A percentile compares a stretch with the other conserved stretches of the same genome.
Conservation (phyloP, 2,888 invertebrate species). For the Zygaena filipendulae region DNA sequence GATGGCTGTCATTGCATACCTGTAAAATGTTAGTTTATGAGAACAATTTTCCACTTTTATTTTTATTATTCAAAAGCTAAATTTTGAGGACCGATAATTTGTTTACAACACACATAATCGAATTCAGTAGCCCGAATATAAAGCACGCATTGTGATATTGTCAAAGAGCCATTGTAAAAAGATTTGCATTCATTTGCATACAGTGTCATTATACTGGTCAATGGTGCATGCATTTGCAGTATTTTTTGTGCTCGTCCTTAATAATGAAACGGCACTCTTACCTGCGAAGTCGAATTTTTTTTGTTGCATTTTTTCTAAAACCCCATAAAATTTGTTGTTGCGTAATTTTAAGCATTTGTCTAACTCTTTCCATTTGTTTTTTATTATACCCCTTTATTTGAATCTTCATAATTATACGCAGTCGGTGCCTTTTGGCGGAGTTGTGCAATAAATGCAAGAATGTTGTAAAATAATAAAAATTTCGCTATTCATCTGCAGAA, state of each 20-base stretch:
- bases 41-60: too few species aligned
- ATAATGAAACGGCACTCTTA: conserved; percentile 42
- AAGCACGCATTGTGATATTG: conserved; percentile 29
- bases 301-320: conserved; percentile 24
- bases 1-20: too few species aligned
- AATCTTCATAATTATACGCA: conserved; percentile 23
- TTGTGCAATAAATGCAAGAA: conserved; percentile 48
- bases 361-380: conserved; percentile 67
- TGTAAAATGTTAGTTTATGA: too few species aligned
- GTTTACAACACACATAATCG: conserved; percentile 39
- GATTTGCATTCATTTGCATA: conserved; percentile 58
- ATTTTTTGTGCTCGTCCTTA: conserved; percentile 21
- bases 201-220: conserved; percentile 33
- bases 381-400: conserved; percentile 53
- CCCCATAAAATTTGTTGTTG: conserved; percentile 51
- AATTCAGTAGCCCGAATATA: conserved; percentile 46
- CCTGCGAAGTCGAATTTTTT: conserved; percentile 56
- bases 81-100: conserved; percentile 30
- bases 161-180: conserved; percentile 35
- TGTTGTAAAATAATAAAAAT: conserved; percentile 61
- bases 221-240: conserved; percentile 40
- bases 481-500: conserved; percentile 58
- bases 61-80: too few species aligned
- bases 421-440: conserved; percentile 59
- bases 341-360: conserved; percentile 63